These are phyloP conservation scores for Vombatus ursinus DNA, from an alignment of 2,113 vertebrate genomes.

Conservation along the genomic window DNA sequence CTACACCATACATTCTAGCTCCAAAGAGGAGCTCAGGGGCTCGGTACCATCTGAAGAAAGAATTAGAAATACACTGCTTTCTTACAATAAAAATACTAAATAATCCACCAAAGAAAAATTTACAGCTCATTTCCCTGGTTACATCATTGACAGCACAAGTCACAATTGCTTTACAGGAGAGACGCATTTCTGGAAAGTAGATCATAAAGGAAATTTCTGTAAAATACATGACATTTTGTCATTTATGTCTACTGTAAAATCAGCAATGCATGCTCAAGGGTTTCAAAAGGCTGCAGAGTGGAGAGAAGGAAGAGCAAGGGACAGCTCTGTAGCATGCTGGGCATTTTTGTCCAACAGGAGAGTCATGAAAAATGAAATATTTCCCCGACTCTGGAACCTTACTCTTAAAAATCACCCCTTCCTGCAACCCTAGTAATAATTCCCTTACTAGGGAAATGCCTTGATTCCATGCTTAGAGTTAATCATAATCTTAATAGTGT, in stretches of 20 bases:
- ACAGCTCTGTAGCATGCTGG: neutral
- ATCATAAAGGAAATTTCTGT: neutral
- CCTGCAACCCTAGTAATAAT: neutral
- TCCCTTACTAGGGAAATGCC: neutral
- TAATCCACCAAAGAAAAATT: conserved; percentile 35
- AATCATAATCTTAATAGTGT: neutral
- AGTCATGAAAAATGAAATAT: neutral
- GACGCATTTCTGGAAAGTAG: conserved; percentile 16
- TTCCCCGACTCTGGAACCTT: neutral
- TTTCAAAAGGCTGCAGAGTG: neutral
- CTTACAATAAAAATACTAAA: conserved; percentile 27
- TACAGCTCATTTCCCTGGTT: neutral
- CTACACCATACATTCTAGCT: conserved; percentile 97
- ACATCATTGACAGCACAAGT: conserved; percentile 10
- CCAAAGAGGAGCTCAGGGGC: conserved; percentile 97
- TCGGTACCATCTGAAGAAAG: conserved; percentile 93
- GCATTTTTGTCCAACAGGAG: neutral
- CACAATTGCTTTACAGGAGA: neutral
- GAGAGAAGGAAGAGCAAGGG: neutral
- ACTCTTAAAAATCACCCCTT: neutral
- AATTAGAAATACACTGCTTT: conserved; percentile 50
- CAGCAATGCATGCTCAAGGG: neutral
- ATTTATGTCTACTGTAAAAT: neutral
- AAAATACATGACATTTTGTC: neutral
- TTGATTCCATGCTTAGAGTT: neutral